Percentiles rank a stretch among this genome's conserved stretches.
Evolutionary conservation across 2,888 invertebrate genomes (phyloP).

Genomic region (Habroteleia sp.): DNA sequence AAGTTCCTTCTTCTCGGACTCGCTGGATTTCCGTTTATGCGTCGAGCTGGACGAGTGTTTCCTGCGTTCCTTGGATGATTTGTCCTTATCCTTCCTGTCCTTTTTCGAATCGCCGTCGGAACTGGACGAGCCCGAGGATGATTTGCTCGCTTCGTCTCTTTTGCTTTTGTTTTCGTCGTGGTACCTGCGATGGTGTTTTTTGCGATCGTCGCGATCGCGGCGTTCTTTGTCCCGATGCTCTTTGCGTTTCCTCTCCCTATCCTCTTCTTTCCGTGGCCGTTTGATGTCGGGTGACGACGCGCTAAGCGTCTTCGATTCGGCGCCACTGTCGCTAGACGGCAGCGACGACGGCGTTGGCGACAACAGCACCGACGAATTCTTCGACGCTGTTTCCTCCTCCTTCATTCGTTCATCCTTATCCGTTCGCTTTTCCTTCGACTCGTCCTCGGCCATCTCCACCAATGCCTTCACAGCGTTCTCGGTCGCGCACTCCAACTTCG

Average conservation of each 20-base stretch:
- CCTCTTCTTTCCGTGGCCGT: conserved; percentile 68
- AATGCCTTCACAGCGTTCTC: conserved; percentile 79
- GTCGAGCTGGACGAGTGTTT: conserved; percentile 54
- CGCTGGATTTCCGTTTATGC: conserved; percentile 47
- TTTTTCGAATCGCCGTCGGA: conserved; percentile 48
- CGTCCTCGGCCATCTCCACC: conserved; percentile 80
- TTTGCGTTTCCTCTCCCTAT: conserved; percentile 64
- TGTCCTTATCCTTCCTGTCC: conserved; percentile 39
- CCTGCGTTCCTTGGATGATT: conserved; percentile 45
- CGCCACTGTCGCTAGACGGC: conserved; percentile 63
- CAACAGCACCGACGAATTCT: conserved; percentile 61
- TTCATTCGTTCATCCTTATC: conserved; percentile 56
- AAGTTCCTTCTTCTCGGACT: conserved; percentile 43
- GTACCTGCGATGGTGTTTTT: conserved; percentile 49
- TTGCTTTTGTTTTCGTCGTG: conserved; percentile 34
- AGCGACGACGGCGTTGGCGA: conserved; percentile 43
- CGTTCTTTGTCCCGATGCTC: conserved; percentile 63
- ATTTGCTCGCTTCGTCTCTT: conserved; percentile 30
- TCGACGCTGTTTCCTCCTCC: conserved; percentile 29
- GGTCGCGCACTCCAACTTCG: conserved; percentile 77
- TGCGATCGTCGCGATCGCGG: conserved; percentile 41
- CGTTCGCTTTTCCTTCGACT: conserved; percentile 74
- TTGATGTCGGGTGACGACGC: conserved; percentile 45
- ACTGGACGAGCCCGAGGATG: conserved; percentile 53
- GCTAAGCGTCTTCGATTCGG: conserved; percentile 70